Evolutionary conservation across 2,113 vertebrate species (phyloP), one percentile per base, ranked within the genome.

Genomic region (Hydrochoerus hydrochaeris): DNA sequence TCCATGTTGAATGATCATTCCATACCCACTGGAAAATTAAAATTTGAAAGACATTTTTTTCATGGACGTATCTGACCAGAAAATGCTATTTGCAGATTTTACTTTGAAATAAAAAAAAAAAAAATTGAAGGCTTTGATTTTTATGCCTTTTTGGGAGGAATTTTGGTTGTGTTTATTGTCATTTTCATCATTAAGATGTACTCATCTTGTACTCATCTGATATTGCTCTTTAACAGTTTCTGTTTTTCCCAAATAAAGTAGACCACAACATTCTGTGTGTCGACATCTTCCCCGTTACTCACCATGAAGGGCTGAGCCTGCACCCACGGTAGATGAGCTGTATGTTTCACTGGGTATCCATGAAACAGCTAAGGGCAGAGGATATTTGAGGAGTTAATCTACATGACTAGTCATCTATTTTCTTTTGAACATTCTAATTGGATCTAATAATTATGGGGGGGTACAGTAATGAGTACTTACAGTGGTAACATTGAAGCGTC

Each of bases 311-410:
- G 91, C 35, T 6, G 46, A 93, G 24, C 35, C 26, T 85, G 13
- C 13, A 1, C 4, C 46, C 44, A 85, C 85, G 14, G 89, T 8
- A 19, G 13, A 46, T 65, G 85, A 57, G 32, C 38, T 94, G 30
- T 84, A 14, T 1, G 8, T 85, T 71, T 95, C 94, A 78, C 46
- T 93, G 44, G 78, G 81, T 41, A 62, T 58, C 91, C 81, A 35
- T 57, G 95, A 77, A 88, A 65, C 63, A 85, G 87, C 16, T 83
- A 78, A 85, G 77, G 84, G 38, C 93, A 89, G 49, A 88, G 96
- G 20, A 93, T 41, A 69, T 20, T 38, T 4, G 20, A 88, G 95
- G 3, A 89, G 22, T 96, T 28, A 85, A 58, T 46, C 24, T 75
- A 3, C 30, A 85, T 38, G 11, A 73, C 17, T 28, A 73, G 60